phyloP scores from a whole-genome alignment of 2,888 invertebrate species.

The Chrysolina americana region DNA sequence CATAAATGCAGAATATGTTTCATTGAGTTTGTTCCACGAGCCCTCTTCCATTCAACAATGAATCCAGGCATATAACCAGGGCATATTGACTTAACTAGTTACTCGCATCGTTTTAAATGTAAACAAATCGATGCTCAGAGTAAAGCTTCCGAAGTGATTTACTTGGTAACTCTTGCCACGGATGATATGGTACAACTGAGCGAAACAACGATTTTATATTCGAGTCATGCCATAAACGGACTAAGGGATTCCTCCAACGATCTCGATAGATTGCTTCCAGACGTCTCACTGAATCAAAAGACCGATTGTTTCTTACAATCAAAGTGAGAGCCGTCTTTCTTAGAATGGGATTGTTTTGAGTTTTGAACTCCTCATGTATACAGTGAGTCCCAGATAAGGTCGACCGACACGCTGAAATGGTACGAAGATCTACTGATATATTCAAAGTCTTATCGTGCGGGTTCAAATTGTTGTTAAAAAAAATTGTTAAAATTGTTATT shows the following conservation, averaged over 20 bases:
- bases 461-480: no score
- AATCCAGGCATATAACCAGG: no score
- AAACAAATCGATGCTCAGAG: background rate
- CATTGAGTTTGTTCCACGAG: no score
- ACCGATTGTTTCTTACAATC: background rate
- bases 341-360: background rate
- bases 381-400: no score
- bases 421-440: no score
- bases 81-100: no score
- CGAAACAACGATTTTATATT: background rate
- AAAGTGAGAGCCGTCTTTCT: background rate
- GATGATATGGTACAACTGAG: background rate
- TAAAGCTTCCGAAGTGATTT: background rate
- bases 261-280: background rate
- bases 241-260: background rate
- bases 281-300: background rate
- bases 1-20: no score
- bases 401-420: no score
- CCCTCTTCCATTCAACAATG: no score
- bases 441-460: no score
- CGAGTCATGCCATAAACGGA: background rate
- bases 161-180: background rate
- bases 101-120: background rate
- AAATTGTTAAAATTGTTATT: no score
- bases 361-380: no score